Conservation (phyloP, 2,113 vertebrate genomes). For the Neomonachus schauinslandi region DNA sequence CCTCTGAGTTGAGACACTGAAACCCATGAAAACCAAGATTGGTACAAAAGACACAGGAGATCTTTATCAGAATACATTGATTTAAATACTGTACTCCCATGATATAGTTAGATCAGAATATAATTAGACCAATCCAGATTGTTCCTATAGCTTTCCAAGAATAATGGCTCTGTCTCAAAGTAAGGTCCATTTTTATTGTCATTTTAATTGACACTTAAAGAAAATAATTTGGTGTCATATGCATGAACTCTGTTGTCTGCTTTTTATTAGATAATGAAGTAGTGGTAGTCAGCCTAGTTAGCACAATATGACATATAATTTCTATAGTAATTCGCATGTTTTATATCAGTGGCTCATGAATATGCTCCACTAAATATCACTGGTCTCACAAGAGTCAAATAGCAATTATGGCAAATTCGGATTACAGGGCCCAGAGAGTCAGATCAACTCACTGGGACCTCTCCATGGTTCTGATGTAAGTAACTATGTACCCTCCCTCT, state of each 20-base stretch:
- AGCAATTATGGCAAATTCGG: background rate
- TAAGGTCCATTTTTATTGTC: background rate
- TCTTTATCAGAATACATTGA: background rate
- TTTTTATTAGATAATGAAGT: background rate
- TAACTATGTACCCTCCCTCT: background rate
- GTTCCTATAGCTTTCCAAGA: background rate
- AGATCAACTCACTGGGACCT: background rate
- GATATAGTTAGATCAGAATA: background rate
- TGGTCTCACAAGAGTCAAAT: background rate
- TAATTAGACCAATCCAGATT: background rate
- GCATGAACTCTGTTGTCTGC: background rate
- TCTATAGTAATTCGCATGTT: background rate
- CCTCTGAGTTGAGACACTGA: background rate
- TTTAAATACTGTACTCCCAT: background rate
- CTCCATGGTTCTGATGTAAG: background rate
- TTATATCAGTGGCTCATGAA: background rate
- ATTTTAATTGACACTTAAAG: constrained; percentile 2
- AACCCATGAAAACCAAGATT: background rate
- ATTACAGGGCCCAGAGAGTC: background rate
- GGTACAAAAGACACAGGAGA: background rate
- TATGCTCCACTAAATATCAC: background rate
- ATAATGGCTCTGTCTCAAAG: background rate
- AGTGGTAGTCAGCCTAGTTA: background rate
- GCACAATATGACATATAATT: background rate
- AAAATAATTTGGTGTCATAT: background rate